Evolutionary conservation across 2,888 invertebrate species (phyloP).

Genomic region (Mimas tiliae): DNA sequence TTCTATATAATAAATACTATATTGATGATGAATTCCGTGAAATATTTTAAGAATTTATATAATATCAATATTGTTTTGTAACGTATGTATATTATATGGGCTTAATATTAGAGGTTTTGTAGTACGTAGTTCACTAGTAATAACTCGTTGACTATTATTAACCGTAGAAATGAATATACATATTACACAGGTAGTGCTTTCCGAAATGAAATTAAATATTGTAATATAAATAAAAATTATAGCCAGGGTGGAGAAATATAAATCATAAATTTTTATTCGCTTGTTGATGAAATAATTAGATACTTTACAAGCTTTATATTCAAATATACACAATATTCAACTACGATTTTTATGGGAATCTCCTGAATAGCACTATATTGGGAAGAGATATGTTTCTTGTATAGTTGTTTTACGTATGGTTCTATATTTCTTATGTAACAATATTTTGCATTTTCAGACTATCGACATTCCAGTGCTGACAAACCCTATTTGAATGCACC

Average conservation of each 20-base stretch:
- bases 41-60: neutral
- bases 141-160: slow-evolving; percentile 1
- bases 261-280: neutral
- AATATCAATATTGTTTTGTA: neutral
- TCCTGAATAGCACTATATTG: neutral
- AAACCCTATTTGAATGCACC: slow-evolving; percentile 67
- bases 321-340: slow-evolving; percentile 1
- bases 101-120: slow-evolving; percentile 28
- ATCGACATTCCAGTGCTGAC: slow-evolving; percentile 88
- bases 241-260: neutral
- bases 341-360: neutral
- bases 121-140: neutral
- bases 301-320: slow-evolving; percentile 16
- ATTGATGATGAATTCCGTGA: neutral
- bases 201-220: slow-evolving; percentile 3
- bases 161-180: slow-evolving; percentile 6
- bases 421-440: neutral
- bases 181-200: slow-evolving; percentile 16
- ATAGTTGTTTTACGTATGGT: neutral
- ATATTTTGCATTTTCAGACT: slow-evolving; percentile 76
- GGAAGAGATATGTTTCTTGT: neutral
- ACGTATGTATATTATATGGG: neutral
- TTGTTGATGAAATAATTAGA: slow-evolving; percentile 5
- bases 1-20: slow-evolving; percentile 6
- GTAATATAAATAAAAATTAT: neutral